Evolutionary conservation across 2,888 invertebrate genomes (phyloP).

Genomic region (Colostygia pectinataria): DNA sequence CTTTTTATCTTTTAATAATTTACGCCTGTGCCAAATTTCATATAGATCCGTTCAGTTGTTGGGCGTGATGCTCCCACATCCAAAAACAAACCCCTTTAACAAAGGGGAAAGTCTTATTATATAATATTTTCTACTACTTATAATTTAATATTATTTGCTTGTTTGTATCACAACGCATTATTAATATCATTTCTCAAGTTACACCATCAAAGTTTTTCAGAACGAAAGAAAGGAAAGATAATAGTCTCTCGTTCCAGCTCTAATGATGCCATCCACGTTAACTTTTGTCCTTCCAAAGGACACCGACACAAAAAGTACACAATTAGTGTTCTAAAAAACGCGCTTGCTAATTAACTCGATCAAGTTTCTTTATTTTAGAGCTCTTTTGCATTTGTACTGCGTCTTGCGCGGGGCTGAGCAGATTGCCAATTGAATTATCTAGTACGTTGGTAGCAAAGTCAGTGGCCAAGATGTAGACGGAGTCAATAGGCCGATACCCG

Average conservation of each 20-base stretch:
- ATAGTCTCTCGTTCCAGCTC: slow-evolving; percentile 44
- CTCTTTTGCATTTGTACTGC: slow-evolving; percentile 54
- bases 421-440: slow-evolving; percentile 13
- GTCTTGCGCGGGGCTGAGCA: slow-evolving; percentile 14
- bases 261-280: slow-evolving; percentile 67
- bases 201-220: slow-evolving; percentile 11
- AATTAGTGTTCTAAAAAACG: slow-evolving; percentile 74
- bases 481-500: too few relatives aligned
- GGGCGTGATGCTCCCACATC: too few relatives aligned
- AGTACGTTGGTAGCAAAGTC: neutral
- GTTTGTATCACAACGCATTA: too few relatives aligned
- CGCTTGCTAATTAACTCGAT: slow-evolving; percentile 75
- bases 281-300: slow-evolving; percentile 62
- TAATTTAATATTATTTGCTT: too few relatives aligned
- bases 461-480: too few relatives aligned
- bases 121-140: too few relatives aligned
- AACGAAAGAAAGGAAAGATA: slow-evolving; percentile 27
- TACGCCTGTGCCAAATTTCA: too few relatives aligned
- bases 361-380: slow-evolving; percentile 62
- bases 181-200: neutral
- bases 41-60: too few relatives aligned
- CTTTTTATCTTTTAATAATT: too few relatives aligned
- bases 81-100: neutral
- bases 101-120: too few relatives aligned
- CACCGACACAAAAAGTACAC: slow-evolving; percentile 60